These are phyloP conservation scores for Caenorhabditis latens DNA, from an alignment of 1,140 invertebrate genomes.

Conservation along the genomic window DNA sequence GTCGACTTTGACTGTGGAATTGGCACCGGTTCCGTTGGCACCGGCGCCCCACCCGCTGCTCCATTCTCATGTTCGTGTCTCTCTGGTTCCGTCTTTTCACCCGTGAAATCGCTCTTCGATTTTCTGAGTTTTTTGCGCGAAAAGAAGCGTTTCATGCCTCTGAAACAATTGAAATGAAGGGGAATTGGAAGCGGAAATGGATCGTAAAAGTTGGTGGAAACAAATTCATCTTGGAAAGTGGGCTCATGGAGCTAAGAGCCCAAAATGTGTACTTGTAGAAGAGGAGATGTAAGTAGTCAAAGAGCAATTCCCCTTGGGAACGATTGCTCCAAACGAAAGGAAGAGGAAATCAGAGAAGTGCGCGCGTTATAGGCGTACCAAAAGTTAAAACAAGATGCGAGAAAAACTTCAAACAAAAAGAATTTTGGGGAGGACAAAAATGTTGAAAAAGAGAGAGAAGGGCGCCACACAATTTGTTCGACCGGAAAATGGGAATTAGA, in stretches of 20 bases:
- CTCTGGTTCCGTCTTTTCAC: conserved; percentile 56
- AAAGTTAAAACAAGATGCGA: conserved; percentile 34
- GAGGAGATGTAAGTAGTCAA: background rate
- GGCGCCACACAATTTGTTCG: conserved; percentile 51
- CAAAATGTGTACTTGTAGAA: conserved; percentile 33
- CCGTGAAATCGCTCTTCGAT: conserved; percentile 57
- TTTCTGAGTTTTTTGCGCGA: conserved; percentile 60
- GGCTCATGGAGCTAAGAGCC: no score
- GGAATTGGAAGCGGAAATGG: conserved; percentile 40
- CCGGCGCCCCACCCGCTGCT: conserved; percentile 26
- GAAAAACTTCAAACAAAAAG: conserved; percentile 20
- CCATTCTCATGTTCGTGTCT: conserved; percentile 56
- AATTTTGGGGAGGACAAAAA: background rate
- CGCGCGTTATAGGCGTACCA: background rate
- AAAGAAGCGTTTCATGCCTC: conserved; percentile 60
- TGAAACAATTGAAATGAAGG: background rate
- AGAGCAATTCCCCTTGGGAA: conserved; percentile 7
- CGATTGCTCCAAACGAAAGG: background rate
- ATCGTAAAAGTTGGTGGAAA: conserved; percentile 27
- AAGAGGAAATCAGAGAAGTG: conserved; percentile 26
- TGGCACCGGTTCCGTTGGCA: conserved; percentile 11
- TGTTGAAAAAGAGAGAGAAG: background rate
- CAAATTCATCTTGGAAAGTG: conserved; percentile 13
- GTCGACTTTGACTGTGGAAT: conserved; percentile 61
- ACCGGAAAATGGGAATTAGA: conserved; percentile 54